Evolutionary conservation across 2,888 invertebrate species (phyloP).

Genomic region (Hedya salicella): DNA sequence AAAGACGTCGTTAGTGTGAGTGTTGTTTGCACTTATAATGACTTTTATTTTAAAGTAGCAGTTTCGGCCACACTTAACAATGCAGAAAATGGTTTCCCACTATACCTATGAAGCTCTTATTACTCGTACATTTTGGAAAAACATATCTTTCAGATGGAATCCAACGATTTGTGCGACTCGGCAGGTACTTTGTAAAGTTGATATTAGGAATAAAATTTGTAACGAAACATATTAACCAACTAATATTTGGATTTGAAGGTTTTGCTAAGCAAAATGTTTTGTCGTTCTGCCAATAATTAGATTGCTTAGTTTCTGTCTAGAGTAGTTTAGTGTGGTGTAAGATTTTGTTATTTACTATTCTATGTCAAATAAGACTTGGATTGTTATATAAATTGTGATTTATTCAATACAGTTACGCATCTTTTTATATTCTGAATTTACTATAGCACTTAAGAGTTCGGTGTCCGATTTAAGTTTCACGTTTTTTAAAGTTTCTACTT

Average conservation of each 20-base stretch:
- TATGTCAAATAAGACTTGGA: constrained; percentile 77
- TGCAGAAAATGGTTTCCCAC: too few species aligned
- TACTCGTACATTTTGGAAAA: too few species aligned
- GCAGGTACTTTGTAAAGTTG: constrained; percentile 23
- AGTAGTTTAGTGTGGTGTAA: constrained; percentile 69
- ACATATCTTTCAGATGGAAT: too few species aligned
- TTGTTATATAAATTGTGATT: constrained; percentile 74
- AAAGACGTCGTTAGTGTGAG: too few species aligned
- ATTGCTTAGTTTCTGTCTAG: constrained; percentile 78
- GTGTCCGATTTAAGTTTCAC: constrained; percentile 27
- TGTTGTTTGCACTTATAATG: too few species aligned
- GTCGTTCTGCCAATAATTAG: constrained; percentile 71
- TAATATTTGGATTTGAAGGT: constrained; percentile 40
- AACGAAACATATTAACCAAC: constrained; percentile 42
- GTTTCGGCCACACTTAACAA: too few species aligned
- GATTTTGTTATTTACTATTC: constrained; percentile 83
- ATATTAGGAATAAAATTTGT: constrained; percentile 24
- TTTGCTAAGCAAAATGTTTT: constrained; percentile 47
- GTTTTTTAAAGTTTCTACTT: constrained; percentile 28
- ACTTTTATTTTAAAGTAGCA: too few species aligned
- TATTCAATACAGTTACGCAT: constrained; percentile 61
- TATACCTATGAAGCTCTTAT: too few species aligned
- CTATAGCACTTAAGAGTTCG: constrained; percentile 18
- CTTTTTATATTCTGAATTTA: constrained; percentile 44
- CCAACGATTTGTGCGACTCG: background rate